Percentiles rank a stretch among this genome's conserved stretches.
These are phyloP conservation scores for Chloroclystis v-ata DNA, from an alignment of 2,888 invertebrate species.

Conservation along the genomic window DNA sequence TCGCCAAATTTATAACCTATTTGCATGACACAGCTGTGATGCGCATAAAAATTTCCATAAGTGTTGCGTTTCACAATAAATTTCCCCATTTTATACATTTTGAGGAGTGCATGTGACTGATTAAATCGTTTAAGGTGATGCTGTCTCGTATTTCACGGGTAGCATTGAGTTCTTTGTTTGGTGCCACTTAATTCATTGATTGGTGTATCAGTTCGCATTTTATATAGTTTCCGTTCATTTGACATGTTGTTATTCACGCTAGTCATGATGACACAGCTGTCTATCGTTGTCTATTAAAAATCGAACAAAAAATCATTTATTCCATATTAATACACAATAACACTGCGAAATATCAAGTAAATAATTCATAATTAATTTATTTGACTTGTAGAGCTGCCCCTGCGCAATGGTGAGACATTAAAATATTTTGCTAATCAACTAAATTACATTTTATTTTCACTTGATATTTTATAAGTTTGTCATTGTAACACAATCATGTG, in stretches of 20 bases:
- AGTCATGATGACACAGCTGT: too few relatives aligned
- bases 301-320: too few relatives aligned
- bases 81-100: conserved; percentile 29
- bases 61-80: conserved; percentile 38
- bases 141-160: conserved; percentile 7
- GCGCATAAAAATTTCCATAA: conserved; percentile 40
- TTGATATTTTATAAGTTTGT: too few relatives aligned
- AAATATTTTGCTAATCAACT: too few relatives aligned
- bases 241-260: background rate
- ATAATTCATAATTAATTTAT: too few relatives aligned
- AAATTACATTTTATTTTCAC: too few relatives aligned
- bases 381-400: too few relatives aligned
- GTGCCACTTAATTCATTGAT: background rate
- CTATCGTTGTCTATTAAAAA: too few relatives aligned
- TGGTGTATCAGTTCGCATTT: background rate
- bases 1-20: conserved; percentile 39
- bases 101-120: conserved; percentile 34
- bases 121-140: conserved; percentile 23
- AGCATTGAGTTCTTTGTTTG: conserved; percentile 10
- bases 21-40: conserved; percentile 37
- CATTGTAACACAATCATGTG: too few relatives aligned
- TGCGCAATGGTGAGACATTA: too few relatives aligned
- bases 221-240: conserved; percentile 1
- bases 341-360: too few relatives aligned
- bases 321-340: too few relatives aligned